Evolutionary conservation across 2,113 vertebrate species (phyloP), one percentile per base, ranked within the genome.

Genomic region (Trematocara marginatum): DNA sequence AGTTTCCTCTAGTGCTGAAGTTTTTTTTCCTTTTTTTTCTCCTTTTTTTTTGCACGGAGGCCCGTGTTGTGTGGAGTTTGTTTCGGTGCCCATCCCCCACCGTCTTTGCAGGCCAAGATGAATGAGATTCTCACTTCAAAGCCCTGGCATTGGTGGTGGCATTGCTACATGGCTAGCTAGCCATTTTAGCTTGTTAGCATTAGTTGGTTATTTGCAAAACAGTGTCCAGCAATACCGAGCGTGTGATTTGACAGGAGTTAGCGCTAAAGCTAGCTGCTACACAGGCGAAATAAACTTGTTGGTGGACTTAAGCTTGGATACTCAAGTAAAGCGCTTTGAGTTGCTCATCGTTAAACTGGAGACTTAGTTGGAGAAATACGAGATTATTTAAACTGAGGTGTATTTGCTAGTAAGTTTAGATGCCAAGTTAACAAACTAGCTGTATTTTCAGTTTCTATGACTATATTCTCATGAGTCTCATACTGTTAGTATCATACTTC

Each of bases 111-210:
- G 95, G 95, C 95, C 95, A 92, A 95, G 93, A 96, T 96, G 93
- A 95, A 95, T 95, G 94, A 92, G 95, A 95, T 93, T 93, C 94
- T 90, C 93, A 96, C 95, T 95, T 96, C 95, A 95, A 96, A 96
- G 95, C 93, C 10, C 78, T 91, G 94, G 93, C 90, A 94, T 84
- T 51, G 91, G 86, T 90, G 88, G 83, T 93, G 93, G 91, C 93
- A 93, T 90, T 90, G 93, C 92, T 88, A 54, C 86, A 31, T 76
- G 87, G 92, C 92, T 90, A 83, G 92, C 92, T 92, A 78, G 86
- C 87, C 82, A 56, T 74, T 59, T 80, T 79, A 71, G 86, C 90
- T 66, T 51, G 86, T 89, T 87, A 85, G 84, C 80, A 80, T 83
- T 47, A 79, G 85, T 79, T 85, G 64, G 35, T 86, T 89, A 11